Evolutionary conservation across 2,888 invertebrate genomes (phyloP).

Genomic region (Cataglyphis cursor): DNA sequence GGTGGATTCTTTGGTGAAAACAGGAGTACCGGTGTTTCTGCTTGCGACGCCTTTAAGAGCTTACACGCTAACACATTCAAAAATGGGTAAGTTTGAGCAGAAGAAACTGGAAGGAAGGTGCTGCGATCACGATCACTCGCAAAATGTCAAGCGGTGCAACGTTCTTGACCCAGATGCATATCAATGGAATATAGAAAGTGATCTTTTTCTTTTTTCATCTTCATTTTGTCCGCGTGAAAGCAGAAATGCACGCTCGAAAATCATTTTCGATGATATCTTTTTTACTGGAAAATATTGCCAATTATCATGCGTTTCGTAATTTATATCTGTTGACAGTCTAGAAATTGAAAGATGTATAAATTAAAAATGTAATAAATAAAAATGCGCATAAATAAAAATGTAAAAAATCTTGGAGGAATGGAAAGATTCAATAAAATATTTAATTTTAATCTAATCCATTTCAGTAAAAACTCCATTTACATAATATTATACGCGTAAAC

Average conservation of each 20-base stretch:
- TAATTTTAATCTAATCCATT: slow-evolving; percentile 2
- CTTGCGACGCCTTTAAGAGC: slow-evolving; percentile 84
- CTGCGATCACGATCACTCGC: slow-evolving; percentile 51
- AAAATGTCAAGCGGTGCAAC: slow-evolving; percentile 75
- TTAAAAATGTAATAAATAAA: no score
- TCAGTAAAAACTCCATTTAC: slow-evolving; percentile 10
- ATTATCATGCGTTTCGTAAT: not conserved
- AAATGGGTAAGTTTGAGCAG: slow-evolving; percentile 83
- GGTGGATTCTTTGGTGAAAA: slow-evolving; percentile 84
- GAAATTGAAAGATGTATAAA: not conserved
- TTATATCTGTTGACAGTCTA: not conserved
- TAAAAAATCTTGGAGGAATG: not conserved
- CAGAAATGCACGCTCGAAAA: not conserved
- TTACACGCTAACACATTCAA: slow-evolving; percentile 85
- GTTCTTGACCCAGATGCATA: slow-evolving; percentile 83
- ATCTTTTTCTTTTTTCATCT: not conserved
- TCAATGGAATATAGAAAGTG: slow-evolving; percentile 54
- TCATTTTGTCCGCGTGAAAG: not conserved
- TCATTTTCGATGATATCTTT: not conserved
- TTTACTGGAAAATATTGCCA: not conserved
- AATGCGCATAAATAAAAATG: not conserved
- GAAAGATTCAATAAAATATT: not conserved
- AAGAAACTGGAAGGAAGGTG: slow-evolving; percentile 27
- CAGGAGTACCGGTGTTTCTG: slow-evolving; percentile 85
- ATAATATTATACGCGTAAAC: not conserved